Conservation (phyloP, 1,140 invertebrate genomes). For the Drosophila serrata region DNA sequence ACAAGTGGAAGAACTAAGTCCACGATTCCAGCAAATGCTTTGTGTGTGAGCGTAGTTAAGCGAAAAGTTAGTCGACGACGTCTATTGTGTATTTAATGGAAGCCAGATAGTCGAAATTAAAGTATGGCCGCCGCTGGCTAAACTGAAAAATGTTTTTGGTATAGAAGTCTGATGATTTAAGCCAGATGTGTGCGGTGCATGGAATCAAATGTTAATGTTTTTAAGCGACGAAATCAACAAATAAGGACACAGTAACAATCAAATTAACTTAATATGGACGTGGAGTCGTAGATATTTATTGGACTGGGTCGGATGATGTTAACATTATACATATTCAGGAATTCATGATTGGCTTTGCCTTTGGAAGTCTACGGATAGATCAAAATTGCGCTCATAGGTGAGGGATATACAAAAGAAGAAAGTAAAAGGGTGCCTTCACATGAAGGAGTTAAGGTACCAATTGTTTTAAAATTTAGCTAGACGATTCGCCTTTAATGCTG, state of each 20-base stretch:
- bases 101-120: constrained; percentile 76
- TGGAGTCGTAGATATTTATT: too few species aligned
- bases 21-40: constrained; percentile 72
- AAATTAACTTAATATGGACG: too few species aligned
- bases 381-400: constrained; percentile 4
- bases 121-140: constrained; percentile 66
- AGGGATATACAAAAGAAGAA: not conserved
- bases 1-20: constrained; percentile 88
- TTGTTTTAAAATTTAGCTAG: too few species aligned
- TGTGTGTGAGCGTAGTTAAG: constrained; percentile 75
- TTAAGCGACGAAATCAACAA: too few species aligned
- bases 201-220: too few species aligned
- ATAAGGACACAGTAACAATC: too few species aligned
- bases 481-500: too few species aligned
- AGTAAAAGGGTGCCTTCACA: not conserved
- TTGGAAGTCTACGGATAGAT: not conserved
- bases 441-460: not conserved
- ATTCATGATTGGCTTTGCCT: too few species aligned
- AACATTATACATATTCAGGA: too few species aligned
- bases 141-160: constrained; percentile 24
- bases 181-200: too few species aligned
- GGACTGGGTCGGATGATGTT: too few species aligned
- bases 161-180: not conserved
- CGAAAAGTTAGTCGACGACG: constrained; percentile 58
- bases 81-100: constrained; percentile 71